Base-by-base conservation (phyloP, 2,888 invertebrate genomes). In the Dascillus cervinus region DNA sequence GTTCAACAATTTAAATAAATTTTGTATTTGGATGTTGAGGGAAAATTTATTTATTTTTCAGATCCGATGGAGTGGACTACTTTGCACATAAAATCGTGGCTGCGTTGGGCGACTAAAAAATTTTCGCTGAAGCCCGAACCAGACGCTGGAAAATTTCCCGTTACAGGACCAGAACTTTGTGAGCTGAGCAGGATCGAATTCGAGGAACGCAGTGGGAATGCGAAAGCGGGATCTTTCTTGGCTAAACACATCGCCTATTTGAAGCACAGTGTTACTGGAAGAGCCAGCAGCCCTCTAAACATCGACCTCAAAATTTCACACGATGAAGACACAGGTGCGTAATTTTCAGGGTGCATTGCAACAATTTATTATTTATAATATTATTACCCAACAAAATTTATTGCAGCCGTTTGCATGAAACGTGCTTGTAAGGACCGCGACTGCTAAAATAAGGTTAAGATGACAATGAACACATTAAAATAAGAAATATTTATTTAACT, bases 1-100 rank as follows among this genome's bases (percentile, higher is more conserved):
- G 6, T 17, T 6, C 6, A 17, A 17, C 6, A 17, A 6, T 17
- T 17, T 17, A 17, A n/a, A n/a, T n/a, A n/a, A n/a, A n/a, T n/a
- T n/a, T n/a, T n/a, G n/a, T n/a, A n/a, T n/a, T n/a, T n/a, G n/a
- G n/a, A n/a, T n/a, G n/a, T n/a, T n/a, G n/a, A n/a, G n/a, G n/a
- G n/a, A n/a, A n/a, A n/a, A n/a, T n/a, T n/a, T n/a, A 6, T 17
- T 8, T 20, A 26, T 22, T 28, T 56, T 55, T 19, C 53, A 74
- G 79, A 80, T 69, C 79, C 79, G 13, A 65, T 69, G 27, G 75
- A 73, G 53, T 80, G 80, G 80, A 71, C 64, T 36, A 52, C 62
- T 9, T 61, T 60, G 14, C 72, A 80, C 56, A 73, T 80, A 39
- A 60, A 62, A 34, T 68, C 70, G 25, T 80, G 79, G 80, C 58